phyloP scores from a whole-genome alignment of 2,888 invertebrate species.

The Eristalis pertinax region DNA sequence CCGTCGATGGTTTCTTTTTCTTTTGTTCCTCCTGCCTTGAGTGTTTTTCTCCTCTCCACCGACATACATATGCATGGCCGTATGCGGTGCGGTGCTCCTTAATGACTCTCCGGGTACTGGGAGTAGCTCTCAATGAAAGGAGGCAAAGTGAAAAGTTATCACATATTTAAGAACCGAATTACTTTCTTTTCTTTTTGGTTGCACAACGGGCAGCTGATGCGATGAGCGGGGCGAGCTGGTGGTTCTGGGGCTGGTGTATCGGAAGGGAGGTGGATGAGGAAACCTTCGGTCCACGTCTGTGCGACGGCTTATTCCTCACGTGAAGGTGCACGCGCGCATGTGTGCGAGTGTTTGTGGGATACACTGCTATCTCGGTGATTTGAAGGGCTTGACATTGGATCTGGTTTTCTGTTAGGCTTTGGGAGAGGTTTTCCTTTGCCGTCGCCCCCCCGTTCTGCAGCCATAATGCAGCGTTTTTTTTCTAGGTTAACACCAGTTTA shows the following conservation, averaged over 20 bases:
- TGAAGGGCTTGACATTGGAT: conserved; percentile 60
- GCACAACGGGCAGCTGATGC: conserved; percentile 50
- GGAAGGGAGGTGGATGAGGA: neutral
- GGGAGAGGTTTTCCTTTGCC: neutral
- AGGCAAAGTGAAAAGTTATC: conserved; percentile 68
- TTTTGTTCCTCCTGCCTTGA: conserved; percentile 31
- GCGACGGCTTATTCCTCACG: conserved; percentile 26
- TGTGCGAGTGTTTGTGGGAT: conserved; percentile 27
- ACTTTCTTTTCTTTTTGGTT: conserved; percentile 61
- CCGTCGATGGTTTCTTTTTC: neutral
- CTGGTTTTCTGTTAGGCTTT: conserved; percentile 43
- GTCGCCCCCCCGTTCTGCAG: conserved; percentile 11
- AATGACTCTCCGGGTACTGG: conserved; percentile 36
- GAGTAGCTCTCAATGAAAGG: conserved; percentile 53
- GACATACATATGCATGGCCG: conserved; percentile 3
- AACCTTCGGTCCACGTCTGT: neutral
- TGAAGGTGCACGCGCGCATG: too few species aligned
- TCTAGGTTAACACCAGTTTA: conserved; percentile 54
- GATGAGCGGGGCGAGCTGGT: neutral
- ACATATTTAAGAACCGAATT: conserved; percentile 67
- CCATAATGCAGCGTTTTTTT: conserved; percentile 1
- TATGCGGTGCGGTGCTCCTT: conserved; percentile 18
- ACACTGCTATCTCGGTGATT: conserved; percentile 43
- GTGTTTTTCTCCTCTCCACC: conserved; percentile 30
- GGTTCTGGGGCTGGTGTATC: neutral